These are phyloP conservation scores for Cyprinodon tularosa DNA, from an alignment of 2,113 vertebrate genomes.

Conservation along the genomic window DNA sequence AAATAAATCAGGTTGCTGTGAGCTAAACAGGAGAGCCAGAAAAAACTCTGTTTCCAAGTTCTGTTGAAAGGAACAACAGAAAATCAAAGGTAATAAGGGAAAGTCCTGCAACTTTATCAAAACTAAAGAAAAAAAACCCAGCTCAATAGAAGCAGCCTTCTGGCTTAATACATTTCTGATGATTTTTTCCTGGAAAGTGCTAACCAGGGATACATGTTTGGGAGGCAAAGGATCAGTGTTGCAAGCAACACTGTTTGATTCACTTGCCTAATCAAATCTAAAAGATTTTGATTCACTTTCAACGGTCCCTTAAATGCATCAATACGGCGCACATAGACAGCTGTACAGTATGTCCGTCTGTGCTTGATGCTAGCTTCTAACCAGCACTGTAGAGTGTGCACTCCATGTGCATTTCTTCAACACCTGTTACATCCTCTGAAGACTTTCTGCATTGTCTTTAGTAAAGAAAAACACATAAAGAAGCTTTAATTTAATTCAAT, in stretches of 20 bases:
- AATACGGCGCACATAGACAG: background rate
- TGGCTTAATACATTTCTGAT: slow-evolving; percentile 48
- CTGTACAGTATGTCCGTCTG: background rate
- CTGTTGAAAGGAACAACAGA: slow-evolving; percentile 15
- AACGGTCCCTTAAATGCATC: slow-evolving; percentile 22
- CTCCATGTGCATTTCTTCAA: background rate
- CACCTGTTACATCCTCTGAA: background rate
- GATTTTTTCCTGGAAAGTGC: slow-evolving; percentile 50
- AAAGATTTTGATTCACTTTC: slow-evolving; percentile 39
- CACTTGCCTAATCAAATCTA: slow-evolving; percentile 27
- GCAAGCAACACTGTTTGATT: slow-evolving; percentile 55
- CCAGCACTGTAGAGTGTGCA: background rate
- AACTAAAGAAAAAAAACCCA: slow-evolving; percentile 22
- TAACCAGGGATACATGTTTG: slow-evolving; percentile 44
- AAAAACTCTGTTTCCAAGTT: too few species aligned
- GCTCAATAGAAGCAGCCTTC: slow-evolving; percentile 53
- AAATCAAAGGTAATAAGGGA: slow-evolving; percentile 2
- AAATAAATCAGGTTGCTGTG: too few species aligned
- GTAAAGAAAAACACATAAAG: background rate
- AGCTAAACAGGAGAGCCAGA: too few species aligned
- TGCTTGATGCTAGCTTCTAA: background rate
- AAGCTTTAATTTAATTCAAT: background rate
- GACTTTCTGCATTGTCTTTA: background rate
- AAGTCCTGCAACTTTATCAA: slow-evolving; percentile 34
- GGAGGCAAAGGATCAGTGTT: slow-evolving; percentile 43